Evolutionary conservation across 2,113 vertebrate genomes (phyloP).

Genomic region (Engraulis encrasicolus): DNA sequence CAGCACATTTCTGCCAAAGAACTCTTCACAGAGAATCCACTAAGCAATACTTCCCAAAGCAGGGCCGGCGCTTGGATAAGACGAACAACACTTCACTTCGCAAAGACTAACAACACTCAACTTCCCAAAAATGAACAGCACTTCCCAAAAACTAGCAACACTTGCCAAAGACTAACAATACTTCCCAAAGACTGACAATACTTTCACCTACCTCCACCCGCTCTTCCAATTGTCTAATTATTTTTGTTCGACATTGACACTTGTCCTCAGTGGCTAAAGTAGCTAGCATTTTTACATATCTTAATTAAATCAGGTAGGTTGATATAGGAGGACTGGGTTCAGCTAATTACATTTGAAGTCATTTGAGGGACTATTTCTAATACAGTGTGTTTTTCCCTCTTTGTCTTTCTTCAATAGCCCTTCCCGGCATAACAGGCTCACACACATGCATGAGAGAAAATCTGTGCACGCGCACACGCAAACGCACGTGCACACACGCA

Average conservation of each 20-base stretch:
- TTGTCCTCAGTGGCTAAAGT: constrained; percentile 15
- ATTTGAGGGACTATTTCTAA: constrained; percentile 52
- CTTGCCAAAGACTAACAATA: no score
- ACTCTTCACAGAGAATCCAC: not conserved
- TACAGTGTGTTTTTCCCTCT: constrained; percentile 50
- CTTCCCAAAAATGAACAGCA: no score
- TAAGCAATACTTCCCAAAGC: no score
- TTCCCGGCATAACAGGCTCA: no score
- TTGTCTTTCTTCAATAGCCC: no score
- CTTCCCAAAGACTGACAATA: not conserved
- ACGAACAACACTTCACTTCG: no score
- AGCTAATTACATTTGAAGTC: constrained; percentile 60
- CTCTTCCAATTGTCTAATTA: not conserved
- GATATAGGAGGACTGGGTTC: constrained; percentile 57
- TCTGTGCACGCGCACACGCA: no score
- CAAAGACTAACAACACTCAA: no score
- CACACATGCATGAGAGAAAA: no score
- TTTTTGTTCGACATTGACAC: constrained; percentile 27
- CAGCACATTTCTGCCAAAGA: not conserved
- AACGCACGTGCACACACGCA: no score
- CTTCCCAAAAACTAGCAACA: no score
- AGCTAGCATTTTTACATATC: constrained; percentile 58
- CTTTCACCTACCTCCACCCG: not conserved
- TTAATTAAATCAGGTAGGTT: constrained; percentile 70
- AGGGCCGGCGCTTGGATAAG: no score